Conservation (phyloP, 2,113 vertebrate species). For the Colaptes auratus region DNA sequence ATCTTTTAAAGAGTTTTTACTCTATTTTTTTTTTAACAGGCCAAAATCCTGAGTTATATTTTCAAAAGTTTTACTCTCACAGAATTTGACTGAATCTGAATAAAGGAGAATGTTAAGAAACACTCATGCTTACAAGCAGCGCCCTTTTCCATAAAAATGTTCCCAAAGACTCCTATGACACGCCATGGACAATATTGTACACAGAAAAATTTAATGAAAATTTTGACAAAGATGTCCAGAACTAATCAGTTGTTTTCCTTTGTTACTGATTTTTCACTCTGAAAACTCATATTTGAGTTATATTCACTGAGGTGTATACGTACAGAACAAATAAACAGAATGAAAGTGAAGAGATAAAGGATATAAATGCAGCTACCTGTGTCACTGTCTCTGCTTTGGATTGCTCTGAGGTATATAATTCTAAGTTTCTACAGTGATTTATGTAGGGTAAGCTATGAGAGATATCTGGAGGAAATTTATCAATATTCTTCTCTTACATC, state of each 20-base stretch:
- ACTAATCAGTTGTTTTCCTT: background rate
- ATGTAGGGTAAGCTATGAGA: background rate
- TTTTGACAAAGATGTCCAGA: background rate
- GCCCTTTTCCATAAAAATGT: background rate
- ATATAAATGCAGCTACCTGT: background rate
- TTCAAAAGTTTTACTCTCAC: background rate
- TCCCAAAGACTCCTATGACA: background rate
- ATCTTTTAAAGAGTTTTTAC: background rate
- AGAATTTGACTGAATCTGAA: background rate
- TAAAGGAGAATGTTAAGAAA: background rate
- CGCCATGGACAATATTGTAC: background rate
- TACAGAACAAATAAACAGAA: background rate
- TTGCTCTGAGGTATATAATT: background rate
- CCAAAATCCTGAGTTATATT: background rate
- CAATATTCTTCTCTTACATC: background rate
- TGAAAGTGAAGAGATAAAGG: background rate
- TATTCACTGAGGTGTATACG: background rate
- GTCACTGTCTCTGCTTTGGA: background rate
- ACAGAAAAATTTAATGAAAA: background rate
- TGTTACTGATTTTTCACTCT: background rate
- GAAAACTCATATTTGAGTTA: background rate
- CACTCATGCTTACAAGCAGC: background rate
- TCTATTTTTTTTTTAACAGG: accelerated
- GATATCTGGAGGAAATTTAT: background rate
- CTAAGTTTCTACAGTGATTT: background rate